phyloP scores from a whole-genome alignment of 2,113 vertebrate species.

The Tympanuchus pallidicinctus region DNA sequence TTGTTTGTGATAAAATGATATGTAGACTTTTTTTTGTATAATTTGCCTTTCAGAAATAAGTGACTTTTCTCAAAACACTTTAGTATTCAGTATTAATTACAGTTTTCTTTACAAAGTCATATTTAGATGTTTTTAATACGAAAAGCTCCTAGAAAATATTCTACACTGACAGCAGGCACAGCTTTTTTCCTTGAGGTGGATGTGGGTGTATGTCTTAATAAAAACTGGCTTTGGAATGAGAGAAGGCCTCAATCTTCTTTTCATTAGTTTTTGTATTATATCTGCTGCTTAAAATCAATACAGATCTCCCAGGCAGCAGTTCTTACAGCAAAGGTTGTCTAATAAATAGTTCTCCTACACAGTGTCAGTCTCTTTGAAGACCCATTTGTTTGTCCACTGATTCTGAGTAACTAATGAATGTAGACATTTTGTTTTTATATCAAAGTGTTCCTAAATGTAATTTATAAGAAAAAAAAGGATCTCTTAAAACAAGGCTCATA shows the following conservation, averaged over 20 bases:
- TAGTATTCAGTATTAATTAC: neutral
- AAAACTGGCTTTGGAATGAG: neutral
- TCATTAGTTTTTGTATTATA: neutral
- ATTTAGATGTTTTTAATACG: neutral
- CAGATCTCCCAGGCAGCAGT: neutral
- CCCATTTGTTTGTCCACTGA: neutral
- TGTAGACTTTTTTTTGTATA: neutral
- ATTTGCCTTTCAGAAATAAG: neutral
- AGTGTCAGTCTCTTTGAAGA: neutral
- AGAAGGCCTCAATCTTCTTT: neutral
- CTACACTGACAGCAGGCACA: neutral
- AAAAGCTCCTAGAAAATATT: neutral
- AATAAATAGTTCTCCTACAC: neutral
- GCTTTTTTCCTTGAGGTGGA: constrained; percentile 5
- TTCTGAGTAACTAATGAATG: neutral
- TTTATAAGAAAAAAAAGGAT: neutral
- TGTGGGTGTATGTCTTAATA: constrained; percentile 23
- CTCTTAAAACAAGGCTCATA: neutral
- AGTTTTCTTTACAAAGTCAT: neutral
- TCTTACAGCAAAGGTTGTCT: neutral
- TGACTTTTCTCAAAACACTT: neutral
- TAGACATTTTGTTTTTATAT: neutral
- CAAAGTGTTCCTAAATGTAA: neutral
- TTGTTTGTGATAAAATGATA: neutral
- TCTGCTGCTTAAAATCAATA: neutral